Conservation (phyloP, 1,140 invertebrate genomes). For the Diprion similis region DNA sequence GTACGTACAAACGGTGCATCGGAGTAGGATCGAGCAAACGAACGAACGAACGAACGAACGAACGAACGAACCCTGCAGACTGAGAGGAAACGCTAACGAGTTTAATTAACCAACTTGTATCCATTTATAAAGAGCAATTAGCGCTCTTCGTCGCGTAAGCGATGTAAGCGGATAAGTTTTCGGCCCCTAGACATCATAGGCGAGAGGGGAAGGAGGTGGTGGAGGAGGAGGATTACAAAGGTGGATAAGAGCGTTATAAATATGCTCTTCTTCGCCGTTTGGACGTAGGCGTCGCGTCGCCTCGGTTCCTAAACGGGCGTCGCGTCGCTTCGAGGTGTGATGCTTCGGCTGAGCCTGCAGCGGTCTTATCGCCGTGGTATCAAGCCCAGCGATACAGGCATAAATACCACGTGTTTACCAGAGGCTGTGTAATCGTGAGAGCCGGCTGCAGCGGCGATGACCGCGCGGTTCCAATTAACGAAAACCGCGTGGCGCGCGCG, state of each 20-base stretch:
- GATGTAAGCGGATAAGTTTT: background rate
- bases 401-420: background rate
- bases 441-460: background rate
- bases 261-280: background rate
- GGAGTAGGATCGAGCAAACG: no score
- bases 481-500: background rate
- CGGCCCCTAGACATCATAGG: background rate
- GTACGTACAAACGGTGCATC: no score
- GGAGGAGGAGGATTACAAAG: no score
- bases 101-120: conserved; percentile 4
- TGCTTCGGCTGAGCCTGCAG: background rate
- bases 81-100: background rate
- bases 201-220: no score
- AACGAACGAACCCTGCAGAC: no score
- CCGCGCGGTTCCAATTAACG: background rate
- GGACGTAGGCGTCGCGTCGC: background rate
- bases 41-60: no score
- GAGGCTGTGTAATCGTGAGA: no score
- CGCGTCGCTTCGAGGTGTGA: background rate
- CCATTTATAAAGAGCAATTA: conserved; percentile 4
- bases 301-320: no score
- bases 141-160: background rate
- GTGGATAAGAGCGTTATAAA: background rate
- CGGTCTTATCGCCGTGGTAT: background rate
- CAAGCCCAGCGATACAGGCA: background rate